These are phyloP conservation scores for Coregonus clupeaformis DNA, from an alignment of 2,113 vertebrate genomes.

Conservation along the genomic window DNA sequence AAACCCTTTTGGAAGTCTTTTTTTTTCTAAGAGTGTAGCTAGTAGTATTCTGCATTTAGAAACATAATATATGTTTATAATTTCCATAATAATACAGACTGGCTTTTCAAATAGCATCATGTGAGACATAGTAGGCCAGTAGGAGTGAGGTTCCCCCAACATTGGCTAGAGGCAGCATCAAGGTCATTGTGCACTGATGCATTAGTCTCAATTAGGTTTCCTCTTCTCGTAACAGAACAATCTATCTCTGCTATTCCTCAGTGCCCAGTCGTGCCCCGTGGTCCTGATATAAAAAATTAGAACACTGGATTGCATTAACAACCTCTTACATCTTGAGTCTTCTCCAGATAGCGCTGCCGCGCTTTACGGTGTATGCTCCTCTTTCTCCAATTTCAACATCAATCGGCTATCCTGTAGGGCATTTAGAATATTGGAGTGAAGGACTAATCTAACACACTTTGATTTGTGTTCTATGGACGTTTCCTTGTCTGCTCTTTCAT, in stretches of 20 bases:
- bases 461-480: not conserved
- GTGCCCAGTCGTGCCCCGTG: conserved; percentile 9
- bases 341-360: not conserved
- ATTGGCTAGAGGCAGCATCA: conserved; percentile 3
- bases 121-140: too few relatives aligned
- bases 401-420: not conserved
- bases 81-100: too few relatives aligned
- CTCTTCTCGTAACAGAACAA: not conserved
- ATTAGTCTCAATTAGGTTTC: conserved; percentile 43
- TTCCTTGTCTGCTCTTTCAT: too few relatives aligned
- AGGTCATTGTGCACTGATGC: conserved; percentile 44
- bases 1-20: too few relatives aligned
- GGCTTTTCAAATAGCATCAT: too few relatives aligned
- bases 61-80: too few relatives aligned
- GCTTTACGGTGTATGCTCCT: not conserved
- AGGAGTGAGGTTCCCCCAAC: too few relatives aligned
- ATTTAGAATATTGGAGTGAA: conserved; percentile 1
- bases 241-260: conserved; percentile 21
- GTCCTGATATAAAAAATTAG: conserved; percentile 29
- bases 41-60: too few relatives aligned
- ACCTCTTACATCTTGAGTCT: too few relatives aligned
- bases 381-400: not conserved
- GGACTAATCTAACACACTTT: not conserved
- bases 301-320: conserved; percentile 37
- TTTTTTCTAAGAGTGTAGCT: too few relatives aligned